These are phyloP conservation scores for Panthera tigris DNA, from an alignment of 2,113 vertebrate genomes.

Conservation along the genomic window DNA sequence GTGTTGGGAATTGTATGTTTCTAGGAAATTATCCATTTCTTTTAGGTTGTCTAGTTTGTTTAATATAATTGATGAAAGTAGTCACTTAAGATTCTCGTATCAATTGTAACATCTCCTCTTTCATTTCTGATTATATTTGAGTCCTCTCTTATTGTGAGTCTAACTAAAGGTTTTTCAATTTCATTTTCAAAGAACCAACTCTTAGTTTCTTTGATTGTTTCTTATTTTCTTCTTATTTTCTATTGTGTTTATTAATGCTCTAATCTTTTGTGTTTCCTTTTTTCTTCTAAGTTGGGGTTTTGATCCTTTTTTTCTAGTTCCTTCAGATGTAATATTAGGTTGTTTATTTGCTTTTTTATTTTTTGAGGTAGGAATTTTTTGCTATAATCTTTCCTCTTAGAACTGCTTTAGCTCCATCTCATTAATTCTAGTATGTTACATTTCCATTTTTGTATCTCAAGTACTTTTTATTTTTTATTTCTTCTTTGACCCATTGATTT, in stretches of 20 bases:
- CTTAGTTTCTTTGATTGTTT: neutral
- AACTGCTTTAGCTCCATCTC: neutral
- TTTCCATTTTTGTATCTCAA: neutral
- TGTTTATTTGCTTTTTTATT: neutral
- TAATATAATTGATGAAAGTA: neutral
- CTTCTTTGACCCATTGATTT: neutral
- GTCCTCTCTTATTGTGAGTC: neutral
- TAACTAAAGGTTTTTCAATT: neutral
- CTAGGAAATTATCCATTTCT: neutral
- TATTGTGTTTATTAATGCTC: neutral
- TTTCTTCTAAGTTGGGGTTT: neutral
- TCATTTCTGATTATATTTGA: neutral
- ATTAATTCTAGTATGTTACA: neutral
- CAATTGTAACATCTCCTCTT: neutral
- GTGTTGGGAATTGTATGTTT: neutral
- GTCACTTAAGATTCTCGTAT: neutral
- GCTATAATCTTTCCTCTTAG: neutral
- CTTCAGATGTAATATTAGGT: neutral
- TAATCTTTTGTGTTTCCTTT: neutral
- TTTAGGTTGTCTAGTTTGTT: neutral
- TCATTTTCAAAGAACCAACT: neutral
- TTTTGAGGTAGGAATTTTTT: neutral
- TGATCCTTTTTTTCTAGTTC: neutral
- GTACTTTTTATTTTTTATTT: neutral
- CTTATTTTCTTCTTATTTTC: neutral